Base-by-base conservation (phyloP, 2,888 invertebrate genomes). In the Drosophila monieri region DNA sequence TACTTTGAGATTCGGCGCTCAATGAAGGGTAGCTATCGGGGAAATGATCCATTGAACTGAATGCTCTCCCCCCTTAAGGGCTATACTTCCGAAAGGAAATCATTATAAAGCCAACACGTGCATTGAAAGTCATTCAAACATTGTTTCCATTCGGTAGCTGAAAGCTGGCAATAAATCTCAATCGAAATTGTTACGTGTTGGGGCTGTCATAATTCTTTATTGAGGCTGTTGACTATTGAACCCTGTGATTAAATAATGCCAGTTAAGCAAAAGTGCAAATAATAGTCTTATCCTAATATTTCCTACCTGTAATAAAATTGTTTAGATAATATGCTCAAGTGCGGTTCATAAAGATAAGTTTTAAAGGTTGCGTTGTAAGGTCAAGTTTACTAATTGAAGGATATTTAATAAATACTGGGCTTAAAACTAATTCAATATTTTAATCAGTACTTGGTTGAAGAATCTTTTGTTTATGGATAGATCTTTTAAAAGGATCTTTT, bases 1-100 rank as follows among this genome's bases (percentile, higher is more conserved):
- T 49, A 49, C 25, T 3, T 43, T 48, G 6, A 35, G 41, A 43
- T 60, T 57, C 21, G 12, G 61, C 35, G 27, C 9, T 3, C 49
- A 61, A 51, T 51, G 35, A 57, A 41, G n/a, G 15, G 44, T 30
- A 12, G 30, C 30, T n/a, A 30, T 35, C 35, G 35, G n/a, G n/a
- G 12, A 35, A n/a, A 12, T 5, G 6, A 35, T 35, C 12, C 35
- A 6, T 35, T 35, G 1, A 35, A 5, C n/a, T 4, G 6, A n/a
- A 35, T 14, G 6, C 35, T n/a, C 35, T 35, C 1, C 6, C 2
- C 35, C 6, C 1, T n/a, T 35, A n/a, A 35, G 35, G n/a, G n/a
- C n/a, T 41, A 18, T 15, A 39, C 3, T 39, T 27, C 9, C 9
- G 27, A 27, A 27, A 27, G 9, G 9, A 9, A 27, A 27, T 27